Evolutionary conservation across 2,888 invertebrate genomes (phyloP), one percentile per base, ranked within the genome.

Genomic region (Listrodromus nycthemerus): DNA sequence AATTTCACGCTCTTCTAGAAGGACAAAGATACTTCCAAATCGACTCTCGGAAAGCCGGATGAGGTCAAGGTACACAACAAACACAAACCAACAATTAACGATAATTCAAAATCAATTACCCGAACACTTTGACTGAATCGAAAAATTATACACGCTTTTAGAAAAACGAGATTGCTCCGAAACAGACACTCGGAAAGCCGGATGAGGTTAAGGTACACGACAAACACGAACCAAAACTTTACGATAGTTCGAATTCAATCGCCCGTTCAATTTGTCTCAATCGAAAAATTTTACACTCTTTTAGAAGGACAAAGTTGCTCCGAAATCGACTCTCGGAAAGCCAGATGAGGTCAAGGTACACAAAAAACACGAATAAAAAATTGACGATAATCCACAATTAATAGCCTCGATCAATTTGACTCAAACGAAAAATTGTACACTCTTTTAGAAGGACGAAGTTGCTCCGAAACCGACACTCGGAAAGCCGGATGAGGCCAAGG

Each of bases 131-230:
- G 37, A 67, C 52, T 88, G 8, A 63, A 76, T 63, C 52, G 55
- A 73, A 79, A 67, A 71, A 55, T 61, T 80, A 71, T 83, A 27
- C 76, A 80, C 79, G 71, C 85, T n/a, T n/a, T n/a, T n/a, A n/a
- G n/a, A n/a, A n/a, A n/a, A n/a, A 80, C 61, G 82, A 81, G 82
- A 8, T 41, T 19, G 50, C 2, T 21, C 21, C 52, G 21, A 52
- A 19, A 19, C 2, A 19, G 7, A 85, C 83, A 70, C 80, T 80
- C 33, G 84, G 83, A 55, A 87, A 84, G 63, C 79, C 87, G 58
- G 81, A 86, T 71, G 84, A 85, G 33, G 58, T 75, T 8, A 86
- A 87, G 87, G 87, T 88, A 85, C 30, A 75, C 73, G 37, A 75
- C 63, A 79, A 19, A 78, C 45, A 50, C 69, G 65, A 63, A 65